Evolutionary conservation across 1,140 invertebrate genomes (phyloP), one percentile per base, ranked within the genome.

Genomic region (Amphibalanus amphitrite): DNA sequence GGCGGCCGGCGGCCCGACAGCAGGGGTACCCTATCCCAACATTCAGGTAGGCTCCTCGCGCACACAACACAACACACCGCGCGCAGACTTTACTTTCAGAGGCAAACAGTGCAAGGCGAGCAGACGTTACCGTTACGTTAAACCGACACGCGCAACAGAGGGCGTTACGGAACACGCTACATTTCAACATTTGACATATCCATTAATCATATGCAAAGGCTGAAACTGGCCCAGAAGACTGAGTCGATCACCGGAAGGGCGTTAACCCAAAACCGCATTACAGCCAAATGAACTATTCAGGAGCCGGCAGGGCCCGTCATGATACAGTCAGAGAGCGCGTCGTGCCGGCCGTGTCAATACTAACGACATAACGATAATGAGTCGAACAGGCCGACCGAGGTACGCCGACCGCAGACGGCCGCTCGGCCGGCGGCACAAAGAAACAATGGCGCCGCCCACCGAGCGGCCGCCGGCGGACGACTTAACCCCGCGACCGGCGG

Each of bases 1-100:
- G n/a, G 47, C 13, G 47, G 47, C 25, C 25, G 47, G 25, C 26
- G 64, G 72, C 70, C 71, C 74, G 85, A 75, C 84, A 86, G 86
- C 88, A 90, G 90, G 86, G 90, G 89, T 91, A 92, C 90, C 91
- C 90, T 92, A 92, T 93, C 91, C 91, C 91, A 93, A 92, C 91
- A 93, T 93, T 92, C 91, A 93, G 91, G 91, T 65, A 65, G 26
- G 26, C 20, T n/a, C 26, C 26, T 65, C 20, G 4, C 23, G 20
- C 26, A 65, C 64, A 65, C 23, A 6, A 15, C 6, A 65, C 20
- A 65, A 23, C 20, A n/a, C 64, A n/a, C 64, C 10, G n/a, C 4
- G 10, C 4, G 26, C 26, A n/a, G 20, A 65, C 64, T 8, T 65
- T 65, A 65, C 26, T 4, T n/a, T 65, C 20, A 25, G 3, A 65